These are phyloP conservation scores for Trichechus manatus DNA, from an alignment of 2,113 vertebrate species.

Conservation along the genomic window DNA sequence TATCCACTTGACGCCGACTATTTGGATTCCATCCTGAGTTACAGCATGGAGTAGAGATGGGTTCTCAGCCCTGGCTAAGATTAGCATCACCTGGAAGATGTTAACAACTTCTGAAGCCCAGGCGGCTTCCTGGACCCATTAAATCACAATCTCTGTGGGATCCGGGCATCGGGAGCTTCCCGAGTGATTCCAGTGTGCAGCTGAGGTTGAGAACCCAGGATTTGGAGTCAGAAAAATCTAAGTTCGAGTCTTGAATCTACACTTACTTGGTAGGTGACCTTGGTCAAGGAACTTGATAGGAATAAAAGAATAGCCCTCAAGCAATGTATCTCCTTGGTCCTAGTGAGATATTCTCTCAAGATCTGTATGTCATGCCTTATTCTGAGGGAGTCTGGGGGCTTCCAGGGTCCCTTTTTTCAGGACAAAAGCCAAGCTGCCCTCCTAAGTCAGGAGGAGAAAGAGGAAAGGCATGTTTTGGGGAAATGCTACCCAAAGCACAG, in stretches of 20 bases:
- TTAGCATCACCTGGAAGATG: not conserved
- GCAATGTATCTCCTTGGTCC: not conserved
- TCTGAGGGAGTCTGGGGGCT: not conserved
- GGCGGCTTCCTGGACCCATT: not conserved
- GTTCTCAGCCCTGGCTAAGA: rapidly evolving
- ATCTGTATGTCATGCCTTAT: not conserved
- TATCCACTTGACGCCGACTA: not conserved
- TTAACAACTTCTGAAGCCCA: not conserved
- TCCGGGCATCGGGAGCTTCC: not conserved
- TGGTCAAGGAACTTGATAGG: not conserved
- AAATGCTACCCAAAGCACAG: not conserved
- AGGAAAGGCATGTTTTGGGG: not conserved
- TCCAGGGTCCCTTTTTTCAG: not conserved
- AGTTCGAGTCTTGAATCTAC: not conserved
- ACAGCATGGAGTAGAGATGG: rapidly evolving
- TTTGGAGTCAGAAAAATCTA: not conserved
- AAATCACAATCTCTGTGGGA: not conserved
- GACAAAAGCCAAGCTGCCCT: not conserved
- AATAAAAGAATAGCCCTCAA: not conserved
- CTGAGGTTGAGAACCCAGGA: not conserved
- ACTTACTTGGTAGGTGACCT: not conserved
- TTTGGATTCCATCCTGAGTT: not conserved
- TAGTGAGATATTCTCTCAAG: not conserved
- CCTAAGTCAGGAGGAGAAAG: not conserved
- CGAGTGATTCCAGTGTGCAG: not conserved